phyloP scores from a whole-genome alignment of 2,797 vertebrate species.

The Typhlichthys eigenmanni region DNA sequence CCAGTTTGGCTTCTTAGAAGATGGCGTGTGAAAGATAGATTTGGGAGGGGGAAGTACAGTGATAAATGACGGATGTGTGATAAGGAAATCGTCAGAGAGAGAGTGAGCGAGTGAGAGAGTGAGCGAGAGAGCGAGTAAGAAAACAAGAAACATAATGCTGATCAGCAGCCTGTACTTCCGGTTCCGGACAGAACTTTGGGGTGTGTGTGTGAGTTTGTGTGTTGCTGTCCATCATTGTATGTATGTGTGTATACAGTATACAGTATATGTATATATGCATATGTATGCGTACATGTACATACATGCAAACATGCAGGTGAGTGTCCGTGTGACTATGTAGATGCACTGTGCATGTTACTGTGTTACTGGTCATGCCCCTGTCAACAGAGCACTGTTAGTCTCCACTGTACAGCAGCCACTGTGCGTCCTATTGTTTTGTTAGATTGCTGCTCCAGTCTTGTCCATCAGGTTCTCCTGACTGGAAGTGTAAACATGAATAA shows the following conservation, averaged over 20 bases:
- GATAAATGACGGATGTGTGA: slow-evolving; percentile 54
- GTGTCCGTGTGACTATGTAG: too few relatives aligned
- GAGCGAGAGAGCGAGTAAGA: not conserved
- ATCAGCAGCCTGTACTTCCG: slow-evolving; percentile 38
- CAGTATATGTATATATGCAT: not conserved
- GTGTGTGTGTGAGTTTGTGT: not conserved
- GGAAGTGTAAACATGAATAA: slow-evolving; percentile 71
- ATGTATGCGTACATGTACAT: not conserved
- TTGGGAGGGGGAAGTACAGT: slow-evolving; percentile 2
- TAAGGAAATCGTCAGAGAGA: slow-evolving; percentile 63
- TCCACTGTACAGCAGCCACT: slow-evolving; percentile 21
- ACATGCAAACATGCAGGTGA: not conserved
- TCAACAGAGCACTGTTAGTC: too few relatives aligned
- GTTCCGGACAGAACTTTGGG: slow-evolving; percentile 25
- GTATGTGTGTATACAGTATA: slow-evolving; percentile 27
- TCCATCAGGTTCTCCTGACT: slow-evolving; percentile 77
- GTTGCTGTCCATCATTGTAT: slow-evolving; percentile 11
- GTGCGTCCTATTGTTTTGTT: slow-evolving; percentile 53
- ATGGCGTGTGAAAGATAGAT: slow-evolving; percentile 40
- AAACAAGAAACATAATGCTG: slow-evolving; percentile 52
- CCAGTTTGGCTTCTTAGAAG: slow-evolving; percentile 50
- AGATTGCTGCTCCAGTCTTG: slow-evolving; percentile 60
- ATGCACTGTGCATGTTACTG: too few relatives aligned
- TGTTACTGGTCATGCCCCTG: too few relatives aligned
- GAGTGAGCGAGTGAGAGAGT: slow-evolving; percentile 1